Base-by-base conservation (phyloP, 1,140 invertebrate species). In the Papilio glaucus region DNA sequence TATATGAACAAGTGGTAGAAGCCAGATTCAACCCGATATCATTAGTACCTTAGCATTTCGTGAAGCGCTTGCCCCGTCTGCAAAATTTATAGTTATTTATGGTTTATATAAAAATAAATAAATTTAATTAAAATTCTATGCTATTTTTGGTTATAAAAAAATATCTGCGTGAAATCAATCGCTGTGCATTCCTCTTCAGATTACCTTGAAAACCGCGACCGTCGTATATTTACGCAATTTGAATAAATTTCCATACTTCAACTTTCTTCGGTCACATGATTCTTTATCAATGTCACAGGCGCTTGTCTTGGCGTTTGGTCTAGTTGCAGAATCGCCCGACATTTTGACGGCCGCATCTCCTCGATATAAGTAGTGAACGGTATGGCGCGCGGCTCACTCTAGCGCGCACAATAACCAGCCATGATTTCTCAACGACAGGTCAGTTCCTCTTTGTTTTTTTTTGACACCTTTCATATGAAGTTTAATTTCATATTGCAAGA, bases 351-450 rank as follows among this genome's bases (percentile, higher is more conserved):
- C 69, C 75, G 76, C 72, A 74, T 77, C 72, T 63, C 70, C 41
- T 4, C 37, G 38, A 77, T 82, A 82, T 82, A 82, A 75, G 74
- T 72, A 75, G 72, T 26, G 77, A 62, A 49, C 13, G 62, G 15
- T 65, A 38, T 33, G 18, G 68, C 74, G 74, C 72, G 76, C 80
- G 74, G 39, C 71, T 61, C 74, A 77, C 70, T 72, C 39, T 65
- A 74, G 45, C 76, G 45, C 76, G 72, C 49, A 68, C 60, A 63
- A 63, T 62, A 29, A 63, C 60, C 49, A 39, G 68, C 73, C 73
- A 79, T 77, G 72, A 62, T 73, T 62, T 73, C 45, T 76, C 42
- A 60, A n/a, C 68, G 67, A 73, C 76, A 77, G 82, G 82, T 84
- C 61, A 78, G 79, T 77, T 49, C 0, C 29, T 2, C 29, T 33